Conservation (phyloP, 1,140 invertebrate species). For the Holcopasites calliopsidis region DNA sequence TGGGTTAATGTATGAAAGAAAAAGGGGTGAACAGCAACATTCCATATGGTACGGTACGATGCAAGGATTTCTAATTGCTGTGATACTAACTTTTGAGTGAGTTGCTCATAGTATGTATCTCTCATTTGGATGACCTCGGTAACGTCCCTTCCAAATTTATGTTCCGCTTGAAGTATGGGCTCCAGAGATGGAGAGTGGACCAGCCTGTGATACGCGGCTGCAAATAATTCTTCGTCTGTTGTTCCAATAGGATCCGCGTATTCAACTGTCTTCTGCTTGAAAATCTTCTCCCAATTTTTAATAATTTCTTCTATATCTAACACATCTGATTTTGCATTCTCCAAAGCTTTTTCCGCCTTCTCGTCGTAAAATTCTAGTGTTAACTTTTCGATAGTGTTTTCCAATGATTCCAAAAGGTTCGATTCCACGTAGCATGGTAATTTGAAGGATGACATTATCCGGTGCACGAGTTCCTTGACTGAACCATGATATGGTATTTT, state of each 20-base stretch:
- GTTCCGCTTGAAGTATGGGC: conserved; percentile 88
- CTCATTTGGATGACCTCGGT: conserved; percentile 84
- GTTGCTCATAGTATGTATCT: conserved; percentile 83
- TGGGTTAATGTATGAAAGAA: not conserved
- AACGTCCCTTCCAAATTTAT: conserved; percentile 87
- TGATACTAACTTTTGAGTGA: conserved; percentile 82
- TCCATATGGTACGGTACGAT: not conserved
- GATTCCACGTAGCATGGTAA: conserved; percentile 85
- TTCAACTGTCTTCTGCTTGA: conserved; percentile 84
- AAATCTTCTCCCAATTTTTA: conserved; percentile 85
- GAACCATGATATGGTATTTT: conserved; percentile 82
- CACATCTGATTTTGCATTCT: conserved; percentile 79
- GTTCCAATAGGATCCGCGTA: conserved; percentile 85
- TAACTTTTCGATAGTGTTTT: conserved; percentile 78
- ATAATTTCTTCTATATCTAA: conserved; percentile 85
- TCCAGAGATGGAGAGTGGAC: conserved; percentile 91
- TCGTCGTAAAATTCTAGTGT: conserved; percentile 81
- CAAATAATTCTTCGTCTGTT: conserved; percentile 88
- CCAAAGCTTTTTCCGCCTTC: conserved; percentile 79
- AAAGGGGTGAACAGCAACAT: not conserved
- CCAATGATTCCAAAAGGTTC: conserved; percentile 80
- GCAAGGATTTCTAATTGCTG: too few species aligned
- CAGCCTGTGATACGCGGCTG: conserved; percentile 89
- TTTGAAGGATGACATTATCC: conserved; percentile 85
- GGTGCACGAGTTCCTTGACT: conserved; percentile 83